phyloP scores from a whole-genome alignment of 2,113 vertebrate genomes.

The Sinosuthora webbiana region DNA sequence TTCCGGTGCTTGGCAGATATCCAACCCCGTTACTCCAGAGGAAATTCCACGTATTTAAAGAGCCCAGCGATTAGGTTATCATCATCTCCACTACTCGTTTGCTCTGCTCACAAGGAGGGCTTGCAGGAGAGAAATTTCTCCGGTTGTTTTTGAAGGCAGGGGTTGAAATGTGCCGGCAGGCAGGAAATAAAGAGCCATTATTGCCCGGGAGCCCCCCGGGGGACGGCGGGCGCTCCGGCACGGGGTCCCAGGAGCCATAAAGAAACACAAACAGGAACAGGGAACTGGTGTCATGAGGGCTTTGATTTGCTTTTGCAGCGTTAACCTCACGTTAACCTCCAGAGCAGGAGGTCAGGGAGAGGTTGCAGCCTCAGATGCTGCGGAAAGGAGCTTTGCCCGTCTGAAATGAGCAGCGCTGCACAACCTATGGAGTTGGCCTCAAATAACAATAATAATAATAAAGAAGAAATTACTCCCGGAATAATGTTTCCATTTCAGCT shows the following conservation, averaged over 20 bases:
- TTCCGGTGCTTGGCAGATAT: slow-evolving; percentile 2
- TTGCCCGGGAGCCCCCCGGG: background rate
- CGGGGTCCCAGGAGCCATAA: slow-evolving; percentile 4
- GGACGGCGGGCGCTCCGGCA: slow-evolving; percentile 23
- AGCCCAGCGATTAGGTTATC: slow-evolving; percentile 41
- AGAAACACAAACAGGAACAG: slow-evolving; percentile 54
- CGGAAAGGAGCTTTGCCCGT: background rate
- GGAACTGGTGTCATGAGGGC: slow-evolving; percentile 15
- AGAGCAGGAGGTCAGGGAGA: slow-evolving; percentile 40
- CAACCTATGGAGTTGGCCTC: background rate
- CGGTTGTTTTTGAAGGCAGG: background rate
- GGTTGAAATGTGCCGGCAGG: slow-evolving; percentile 3
- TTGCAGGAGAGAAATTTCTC: slow-evolving; percentile 23
- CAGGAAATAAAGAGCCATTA: slow-evolving; percentile 57
- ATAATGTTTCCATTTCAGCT: background rate
- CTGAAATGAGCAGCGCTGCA: background rate
- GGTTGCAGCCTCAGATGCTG: slow-evolving; percentile 12
- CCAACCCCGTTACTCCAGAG: slow-evolving; percentile 20
- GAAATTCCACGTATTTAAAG: slow-evolving; percentile 25
- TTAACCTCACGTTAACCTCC: slow-evolving; percentile 52
- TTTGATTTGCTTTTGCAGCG: slow-evolving; percentile 55
- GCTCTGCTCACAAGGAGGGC: background rate
- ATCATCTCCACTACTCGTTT: slow-evolving; percentile 12
- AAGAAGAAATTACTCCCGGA: background rate
- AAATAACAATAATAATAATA: background rate